A percentile compares a stretch with the other conserved stretches of the same genome.
These are phyloP conservation scores for Glyphotaelius pellucidus DNA, from an alignment of 2,888 invertebrate genomes.

Conservation along the genomic window DNA sequence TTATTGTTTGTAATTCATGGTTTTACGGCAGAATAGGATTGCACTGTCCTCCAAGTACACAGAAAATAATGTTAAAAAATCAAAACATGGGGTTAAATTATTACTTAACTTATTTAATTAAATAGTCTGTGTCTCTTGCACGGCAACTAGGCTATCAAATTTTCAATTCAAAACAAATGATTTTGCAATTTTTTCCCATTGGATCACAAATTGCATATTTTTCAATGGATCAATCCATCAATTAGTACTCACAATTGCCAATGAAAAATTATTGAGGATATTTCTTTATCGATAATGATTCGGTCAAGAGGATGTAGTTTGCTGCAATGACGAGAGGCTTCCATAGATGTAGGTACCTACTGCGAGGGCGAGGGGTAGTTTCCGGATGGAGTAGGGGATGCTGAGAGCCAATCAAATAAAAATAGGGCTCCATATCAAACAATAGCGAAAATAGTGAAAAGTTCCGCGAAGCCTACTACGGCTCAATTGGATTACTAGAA, in stretches of 20 bases:
- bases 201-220: background rate
- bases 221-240: background rate
- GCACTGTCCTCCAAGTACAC: too few relatives aligned
- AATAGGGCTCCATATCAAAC: conserved; percentile 34
- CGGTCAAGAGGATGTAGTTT: conserved; percentile 43
- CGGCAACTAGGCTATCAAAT: too few relatives aligned
- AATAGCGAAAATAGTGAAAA: conserved; percentile 36
- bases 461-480: background rate
- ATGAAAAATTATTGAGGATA: background rate
- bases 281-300: conserved; percentile 39
- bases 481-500: background rate
- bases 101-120: too few relatives aligned
- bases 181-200: too few relatives aligned
- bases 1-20: too few relatives aligned
- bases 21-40: too few relatives aligned
- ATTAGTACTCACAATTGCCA: background rate
- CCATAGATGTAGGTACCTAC: background rate
- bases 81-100: too few relatives aligned
- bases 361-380: background rate
- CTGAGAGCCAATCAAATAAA: conserved; percentile 51
- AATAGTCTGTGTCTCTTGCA: too few relatives aligned
- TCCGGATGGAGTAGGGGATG: conserved; percentile 16
- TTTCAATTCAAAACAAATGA: too few relatives aligned
- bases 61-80: too few relatives aligned
- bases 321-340: background rate